phyloP scores from a whole-genome alignment of 2,797 vertebrate genomes.

The Mormyrus hasselquistii region DNA sequence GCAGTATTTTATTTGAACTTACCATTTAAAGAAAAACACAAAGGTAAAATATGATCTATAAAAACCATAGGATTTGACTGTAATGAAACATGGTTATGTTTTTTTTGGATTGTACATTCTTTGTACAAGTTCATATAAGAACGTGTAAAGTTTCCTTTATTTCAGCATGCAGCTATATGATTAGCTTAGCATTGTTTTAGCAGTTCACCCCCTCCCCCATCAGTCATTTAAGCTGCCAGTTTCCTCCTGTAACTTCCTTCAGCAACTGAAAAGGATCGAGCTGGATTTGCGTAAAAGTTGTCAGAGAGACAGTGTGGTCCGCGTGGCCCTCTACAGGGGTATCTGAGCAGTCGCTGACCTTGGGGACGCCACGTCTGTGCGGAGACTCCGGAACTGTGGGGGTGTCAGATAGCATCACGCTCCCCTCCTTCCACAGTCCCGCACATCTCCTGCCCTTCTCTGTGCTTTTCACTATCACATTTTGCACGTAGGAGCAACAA shows the following conservation, averaged over 20 bases:
- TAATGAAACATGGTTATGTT: neutral
- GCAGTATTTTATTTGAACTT: neutral
- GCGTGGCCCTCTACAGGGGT: neutral
- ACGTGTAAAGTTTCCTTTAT: neutral
- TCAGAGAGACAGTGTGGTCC: neutral
- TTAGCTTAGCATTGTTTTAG: neutral
- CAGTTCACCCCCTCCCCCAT: neutral
- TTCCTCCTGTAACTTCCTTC: neutral
- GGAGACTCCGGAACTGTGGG: neutral
- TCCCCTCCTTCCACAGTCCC: neutral
- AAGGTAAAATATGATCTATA: neutral
- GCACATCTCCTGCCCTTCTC: neutral
- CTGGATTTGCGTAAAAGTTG: neutral
- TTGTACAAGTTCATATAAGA: neutral
- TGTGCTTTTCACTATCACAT: neutral
- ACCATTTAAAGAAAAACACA: neutral
- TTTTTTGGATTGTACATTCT: neutral
- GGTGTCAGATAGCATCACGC: neutral
- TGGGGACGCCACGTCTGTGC: neutral
- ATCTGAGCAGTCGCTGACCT: constrained; percentile 1
- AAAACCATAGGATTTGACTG: neutral
- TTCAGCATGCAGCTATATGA: neutral
- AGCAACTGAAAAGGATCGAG: neutral
- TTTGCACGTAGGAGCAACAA: constrained; percentile 36
- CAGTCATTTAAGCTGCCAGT: neutral